phyloP scores from a whole-genome alignment of 2,797 vertebrate species.

The Sebastes glaucus region DNA sequence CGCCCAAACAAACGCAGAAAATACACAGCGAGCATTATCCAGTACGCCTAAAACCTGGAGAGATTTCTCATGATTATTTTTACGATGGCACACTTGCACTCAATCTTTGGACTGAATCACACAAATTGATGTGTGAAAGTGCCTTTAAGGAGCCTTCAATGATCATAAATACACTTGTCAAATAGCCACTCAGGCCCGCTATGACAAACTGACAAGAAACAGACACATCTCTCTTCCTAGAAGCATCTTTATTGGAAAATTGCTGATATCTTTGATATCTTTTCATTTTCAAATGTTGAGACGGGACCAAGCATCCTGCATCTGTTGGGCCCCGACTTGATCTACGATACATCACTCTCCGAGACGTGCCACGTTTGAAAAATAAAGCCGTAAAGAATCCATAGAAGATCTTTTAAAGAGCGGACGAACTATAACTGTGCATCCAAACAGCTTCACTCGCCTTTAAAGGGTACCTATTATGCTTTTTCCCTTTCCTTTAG shows the following conservation, averaged over 20 bases:
- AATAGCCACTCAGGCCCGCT: background rate
- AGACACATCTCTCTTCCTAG: background rate
- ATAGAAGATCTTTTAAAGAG: background rate
- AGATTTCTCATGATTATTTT: slow-evolving; percentile 8
- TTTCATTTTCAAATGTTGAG: background rate
- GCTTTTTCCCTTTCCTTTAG: no score
- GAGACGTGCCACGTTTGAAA: slow-evolving; percentile 5
- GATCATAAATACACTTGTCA: background rate
- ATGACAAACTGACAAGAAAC: background rate
- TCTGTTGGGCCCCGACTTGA: background rate
- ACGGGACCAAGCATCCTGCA: background rate
- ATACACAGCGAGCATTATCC: slow-evolving; percentile 9
- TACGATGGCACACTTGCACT: background rate
- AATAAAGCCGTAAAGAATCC: slow-evolving; percentile 4
- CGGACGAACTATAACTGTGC: slow-evolving; percentile 4
- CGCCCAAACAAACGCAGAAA: slow-evolving; percentile 2
- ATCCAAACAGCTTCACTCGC: background rate
- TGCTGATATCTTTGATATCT: background rate
- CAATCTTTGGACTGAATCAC: background rate
- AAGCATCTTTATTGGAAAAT: background rate
- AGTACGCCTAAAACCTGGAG: background rate
- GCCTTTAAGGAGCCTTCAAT: background rate
- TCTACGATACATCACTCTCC: background rate
- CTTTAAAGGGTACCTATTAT: background rate
- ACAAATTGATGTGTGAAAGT: background rate